Evolutionary conservation across 2,888 invertebrate species (phyloP), one percentile per base, ranked within the genome.

Genomic region (Pyrrhosoma nymphula): DNA sequence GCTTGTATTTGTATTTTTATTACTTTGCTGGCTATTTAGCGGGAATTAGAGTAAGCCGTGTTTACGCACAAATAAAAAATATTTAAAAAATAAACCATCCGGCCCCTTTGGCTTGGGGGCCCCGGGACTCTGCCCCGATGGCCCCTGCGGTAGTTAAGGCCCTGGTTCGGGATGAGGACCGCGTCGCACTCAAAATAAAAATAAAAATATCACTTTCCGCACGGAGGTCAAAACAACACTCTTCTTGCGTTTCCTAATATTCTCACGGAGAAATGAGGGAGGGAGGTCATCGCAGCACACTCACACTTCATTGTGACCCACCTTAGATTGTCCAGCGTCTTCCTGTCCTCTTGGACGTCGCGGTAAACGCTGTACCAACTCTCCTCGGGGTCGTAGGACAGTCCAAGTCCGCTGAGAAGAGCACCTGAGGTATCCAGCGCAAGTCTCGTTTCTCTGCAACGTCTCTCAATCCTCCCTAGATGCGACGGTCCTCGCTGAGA

Each of bases 241-340:
- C 8, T 69, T 18, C 20, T 69, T 10, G 69, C 18, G 69, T 69
- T n/a, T 16, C 60, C 60, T 60, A 20, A 0, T 8, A n/a, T 69
- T 12, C 69, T 60, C 60, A 10, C 2, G 60, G 60, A 14, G 12
- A 69, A 10, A 4, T 16, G 6, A 10, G 8, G 6, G 69, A 14
- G 69, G 69, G 12, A 69, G 8, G n/a, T 69, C n/a, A 8, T 69
- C 69, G n/a, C 26, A n/a, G n/a, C n/a, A n/a, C 69, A 60, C 16
- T 8, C 60, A 60, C 69, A 69, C 26, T 69, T 20, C 69, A 82
- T 10, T 69, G n/a, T n/a, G n/a, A 82, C 82, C 35, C 30, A 82
- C 82, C 82, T 82, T 82, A 82, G 35, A 82, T 82, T 82, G n/a
- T 82, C 35, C 82, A 82, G 82, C n/a, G 69, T 35, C 35, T 82